Conservation (phyloP, 2,888 invertebrate species). For the Agonopterix alstromeriana region DNA sequence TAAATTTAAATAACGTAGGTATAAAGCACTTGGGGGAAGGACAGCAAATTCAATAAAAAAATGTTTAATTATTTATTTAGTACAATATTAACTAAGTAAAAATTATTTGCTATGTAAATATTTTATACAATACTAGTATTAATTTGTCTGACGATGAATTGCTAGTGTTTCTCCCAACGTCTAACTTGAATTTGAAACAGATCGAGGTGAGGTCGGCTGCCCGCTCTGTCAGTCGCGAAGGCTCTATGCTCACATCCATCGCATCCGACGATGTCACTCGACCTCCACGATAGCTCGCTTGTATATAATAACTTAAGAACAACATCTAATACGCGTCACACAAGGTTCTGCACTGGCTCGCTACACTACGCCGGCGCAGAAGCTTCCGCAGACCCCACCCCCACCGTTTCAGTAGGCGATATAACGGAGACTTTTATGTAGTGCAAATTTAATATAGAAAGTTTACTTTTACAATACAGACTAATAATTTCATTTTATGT, state of each 20-base stretch:
- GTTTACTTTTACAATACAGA: conserved; percentile 70
- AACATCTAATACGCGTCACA: neutral
- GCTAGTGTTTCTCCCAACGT: conserved; percentile 66
- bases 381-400: conserved; percentile 8
- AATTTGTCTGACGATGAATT: conserved; percentile 70
- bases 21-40: conserved; percentile 79
- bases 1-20: conserved; percentile 75
- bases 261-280: too few relatives aligned
- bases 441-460: conserved; percentile 74
- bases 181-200: conserved; percentile 59
- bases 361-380: conserved; percentile 81
- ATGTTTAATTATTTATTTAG: conserved; percentile 72
- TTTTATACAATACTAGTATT: conserved; percentile 74
- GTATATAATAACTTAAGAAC: neutral
- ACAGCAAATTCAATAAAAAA: conserved; percentile 78
- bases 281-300: neutral
- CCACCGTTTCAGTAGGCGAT: conserved; percentile 47
- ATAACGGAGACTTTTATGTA: conserved; percentile 58
- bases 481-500: conserved; percentile 73
- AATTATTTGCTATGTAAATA: conserved; percentile 76
- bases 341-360: conserved; percentile 10
- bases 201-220: conserved; percentile 25
- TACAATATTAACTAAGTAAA: conserved; percentile 75
- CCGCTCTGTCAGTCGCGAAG: neutral
- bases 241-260: neutral